These are phyloP conservation scores for Crotalus helleri DNA, from an alignment of 2,113 vertebrate genomes.

Conservation along the genomic window DNA sequence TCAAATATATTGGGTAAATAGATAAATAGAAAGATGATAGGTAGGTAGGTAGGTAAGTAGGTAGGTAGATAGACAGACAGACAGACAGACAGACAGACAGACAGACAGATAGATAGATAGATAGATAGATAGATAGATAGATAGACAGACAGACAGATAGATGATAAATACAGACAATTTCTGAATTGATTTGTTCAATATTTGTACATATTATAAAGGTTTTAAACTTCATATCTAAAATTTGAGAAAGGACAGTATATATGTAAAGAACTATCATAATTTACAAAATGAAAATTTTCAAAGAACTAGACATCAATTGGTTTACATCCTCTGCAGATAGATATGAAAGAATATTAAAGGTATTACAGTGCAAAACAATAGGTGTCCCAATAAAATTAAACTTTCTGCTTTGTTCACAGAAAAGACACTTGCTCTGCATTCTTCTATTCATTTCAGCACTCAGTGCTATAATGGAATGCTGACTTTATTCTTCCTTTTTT, in stretches of 20 bases:
- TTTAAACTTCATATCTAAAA: neutral
- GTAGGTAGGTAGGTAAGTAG: too few relatives aligned
- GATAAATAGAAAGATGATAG: too few relatives aligned
- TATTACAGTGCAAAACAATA: conserved; percentile 30
- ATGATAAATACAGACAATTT: conserved; percentile 2
- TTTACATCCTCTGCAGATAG: conserved; percentile 7
- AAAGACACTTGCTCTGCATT: conserved; percentile 25
- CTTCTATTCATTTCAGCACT: conserved; percentile 47
- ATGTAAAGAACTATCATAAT: neutral
- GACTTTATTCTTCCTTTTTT: conserved; percentile 35
- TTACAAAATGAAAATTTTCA: conserved; percentile 1
- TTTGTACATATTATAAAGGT: neutral
- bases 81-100: neutral
- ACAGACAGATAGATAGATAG: too few relatives aligned
- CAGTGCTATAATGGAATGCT: conserved; percentile 30
- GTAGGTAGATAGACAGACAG: too few relatives aligned
- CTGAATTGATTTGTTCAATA: neutral
- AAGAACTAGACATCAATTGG: neutral
- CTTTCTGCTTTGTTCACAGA: conserved; percentile 28
- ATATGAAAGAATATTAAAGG: conserved; percentile 22
- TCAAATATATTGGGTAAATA: neutral
- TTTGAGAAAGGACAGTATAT: neutral
- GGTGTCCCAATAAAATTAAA: conserved; percentile 25
- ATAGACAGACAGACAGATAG: neutral
- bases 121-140: neutral